phyloP scores from a whole-genome alignment of 2,797 vertebrate genomes.

The Nyctalus aviator region DNA sequence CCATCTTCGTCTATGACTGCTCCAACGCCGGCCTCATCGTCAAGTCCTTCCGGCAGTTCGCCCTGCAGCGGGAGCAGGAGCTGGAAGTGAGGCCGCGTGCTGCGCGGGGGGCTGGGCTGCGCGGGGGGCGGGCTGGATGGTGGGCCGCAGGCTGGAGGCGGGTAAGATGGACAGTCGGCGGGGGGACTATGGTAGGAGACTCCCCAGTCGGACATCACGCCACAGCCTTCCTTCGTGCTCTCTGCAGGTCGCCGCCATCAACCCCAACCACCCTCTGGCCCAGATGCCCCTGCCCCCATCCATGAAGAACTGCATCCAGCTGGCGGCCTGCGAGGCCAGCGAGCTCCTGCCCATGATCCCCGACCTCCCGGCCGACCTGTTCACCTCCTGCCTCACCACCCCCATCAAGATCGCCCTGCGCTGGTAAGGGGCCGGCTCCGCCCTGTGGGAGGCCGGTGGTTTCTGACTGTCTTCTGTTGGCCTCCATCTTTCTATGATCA shows the following conservation, averaged over 20 bases:
- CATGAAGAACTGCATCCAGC: conserved; percentile 99
- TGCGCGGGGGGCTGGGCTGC: neutral
- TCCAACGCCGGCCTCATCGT: conserved; percentile 98
- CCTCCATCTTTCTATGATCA: neutral
- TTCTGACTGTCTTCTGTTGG: neutral
- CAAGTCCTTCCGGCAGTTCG: conserved; percentile 99
- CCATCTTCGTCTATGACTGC: conserved; percentile 99
- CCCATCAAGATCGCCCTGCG: conserved; percentile 98
- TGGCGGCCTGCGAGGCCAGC: conserved; percentile 96
- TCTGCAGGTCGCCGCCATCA: conserved; percentile 96
- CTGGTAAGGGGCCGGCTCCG: conserved; percentile 89
- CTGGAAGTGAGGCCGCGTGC: conserved; percentile 92
- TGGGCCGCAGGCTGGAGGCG: too few species aligned
- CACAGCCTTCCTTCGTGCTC: neutral
- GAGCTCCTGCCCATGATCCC: conserved; percentile 99
- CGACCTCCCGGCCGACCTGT: conserved; percentile 97
- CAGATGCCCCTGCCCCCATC: conserved; percentile 98
- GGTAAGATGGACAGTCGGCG: neutral
- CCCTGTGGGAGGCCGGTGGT: too few species aligned
- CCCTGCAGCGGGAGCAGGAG: conserved; percentile 97
- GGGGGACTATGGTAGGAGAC: neutral
- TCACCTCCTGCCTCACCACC: conserved; percentile 98
- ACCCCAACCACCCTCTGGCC: conserved; percentile 97
- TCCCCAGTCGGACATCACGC: neutral
- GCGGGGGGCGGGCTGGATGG: too few species aligned